Percentiles rank a stretch among this genome's conserved stretches.
Evolutionary conservation across 2,113 vertebrate species (phyloP).

Genomic region (Microtus richardsoni): DNA sequence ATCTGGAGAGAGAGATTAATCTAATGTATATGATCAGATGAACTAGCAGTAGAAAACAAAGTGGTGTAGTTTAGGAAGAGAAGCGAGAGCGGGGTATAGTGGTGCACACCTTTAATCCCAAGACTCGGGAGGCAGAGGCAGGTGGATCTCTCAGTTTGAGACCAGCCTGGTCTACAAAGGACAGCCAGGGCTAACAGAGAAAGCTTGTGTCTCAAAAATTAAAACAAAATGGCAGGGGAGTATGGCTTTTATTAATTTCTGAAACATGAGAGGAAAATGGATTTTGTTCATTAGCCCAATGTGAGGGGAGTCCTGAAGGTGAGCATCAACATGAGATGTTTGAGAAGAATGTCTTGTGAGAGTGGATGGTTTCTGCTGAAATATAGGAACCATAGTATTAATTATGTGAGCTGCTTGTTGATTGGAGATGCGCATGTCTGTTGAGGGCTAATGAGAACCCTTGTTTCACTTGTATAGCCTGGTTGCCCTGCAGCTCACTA

Average conservation of each 20-base stretch:
- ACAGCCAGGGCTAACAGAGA: neutral
- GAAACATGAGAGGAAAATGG: constrained; percentile 7
- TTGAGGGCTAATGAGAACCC: neutral
- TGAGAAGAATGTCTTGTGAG: neutral
- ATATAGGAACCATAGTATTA: neutral
- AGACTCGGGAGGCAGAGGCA: neutral
- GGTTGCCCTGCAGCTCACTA: neutral
- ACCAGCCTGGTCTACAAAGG: neutral
- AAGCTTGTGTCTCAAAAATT: neutral
- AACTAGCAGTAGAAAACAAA: constrained; percentile 20
- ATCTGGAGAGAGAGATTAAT: constrained; percentile 18
- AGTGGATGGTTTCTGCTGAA: neutral
- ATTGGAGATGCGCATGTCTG: neutral
- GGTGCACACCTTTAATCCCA: too few relatives aligned
- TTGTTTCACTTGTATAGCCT: neutral
- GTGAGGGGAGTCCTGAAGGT: neutral
- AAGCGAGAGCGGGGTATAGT: neutral
- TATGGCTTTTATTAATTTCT: neutral
- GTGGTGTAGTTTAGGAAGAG: neutral
- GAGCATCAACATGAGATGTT: constrained; percentile 2
- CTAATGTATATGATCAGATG: neutral
- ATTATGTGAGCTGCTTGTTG: neutral
- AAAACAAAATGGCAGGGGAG: neutral
- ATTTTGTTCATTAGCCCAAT: neutral
- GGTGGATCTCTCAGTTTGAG: neutral